These are phyloP conservation scores for Chaetorhynchus papuensis DNA, from an alignment of 2,113 vertebrate genomes.

Conservation along the genomic window DNA sequence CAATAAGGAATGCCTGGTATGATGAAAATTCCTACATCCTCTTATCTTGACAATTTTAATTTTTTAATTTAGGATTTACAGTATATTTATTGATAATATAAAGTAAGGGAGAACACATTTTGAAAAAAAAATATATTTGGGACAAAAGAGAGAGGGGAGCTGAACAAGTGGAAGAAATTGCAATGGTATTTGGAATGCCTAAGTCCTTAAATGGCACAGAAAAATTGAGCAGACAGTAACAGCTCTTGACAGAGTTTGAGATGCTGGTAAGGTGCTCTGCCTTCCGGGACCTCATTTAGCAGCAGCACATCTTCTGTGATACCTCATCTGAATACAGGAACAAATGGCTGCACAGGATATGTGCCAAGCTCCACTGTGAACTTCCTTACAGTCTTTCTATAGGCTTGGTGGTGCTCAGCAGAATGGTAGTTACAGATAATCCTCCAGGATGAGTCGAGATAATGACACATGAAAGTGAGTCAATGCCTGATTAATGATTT, in stretches of 20 bases:
- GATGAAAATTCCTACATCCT: neutral
- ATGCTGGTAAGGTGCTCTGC: neutral
- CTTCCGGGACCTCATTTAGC: neutral
- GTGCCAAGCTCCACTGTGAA: neutral
- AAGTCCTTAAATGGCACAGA: neutral
- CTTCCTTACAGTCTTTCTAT: neutral
- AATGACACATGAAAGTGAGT: neutral
- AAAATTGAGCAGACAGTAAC: neutral
- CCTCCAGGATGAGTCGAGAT: neutral
- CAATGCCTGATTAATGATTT: neutral
- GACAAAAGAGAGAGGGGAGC: neutral
- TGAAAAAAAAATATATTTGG: neutral
- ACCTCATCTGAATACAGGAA: neutral
- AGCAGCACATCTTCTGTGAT: neutral
- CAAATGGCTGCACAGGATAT: neutral
- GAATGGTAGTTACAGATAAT: neutral
- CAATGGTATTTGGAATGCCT: fast-evolving
- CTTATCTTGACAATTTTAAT: neutral
- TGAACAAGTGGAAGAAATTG: neutral
- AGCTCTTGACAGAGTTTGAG: neutral
- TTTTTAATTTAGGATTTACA: neutral
- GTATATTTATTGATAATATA: neutral
- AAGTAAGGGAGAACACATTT: neutral
- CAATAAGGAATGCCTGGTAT: neutral
- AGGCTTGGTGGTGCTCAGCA: neutral